phyloP scores from a whole-genome alignment of 2,113 vertebrate genomes.

The Entomyzon cyanotis region DNA sequence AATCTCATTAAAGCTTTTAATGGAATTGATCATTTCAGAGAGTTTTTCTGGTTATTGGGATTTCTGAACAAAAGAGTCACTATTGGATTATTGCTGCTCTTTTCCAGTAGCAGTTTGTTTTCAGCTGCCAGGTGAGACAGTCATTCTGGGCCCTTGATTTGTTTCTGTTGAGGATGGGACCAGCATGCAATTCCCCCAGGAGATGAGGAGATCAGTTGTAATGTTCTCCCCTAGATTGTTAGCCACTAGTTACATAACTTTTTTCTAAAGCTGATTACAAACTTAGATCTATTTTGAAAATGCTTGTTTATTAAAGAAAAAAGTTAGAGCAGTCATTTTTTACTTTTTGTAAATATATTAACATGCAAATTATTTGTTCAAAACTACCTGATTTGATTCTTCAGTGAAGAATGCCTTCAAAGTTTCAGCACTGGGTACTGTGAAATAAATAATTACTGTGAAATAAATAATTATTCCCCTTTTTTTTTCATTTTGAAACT shows the following conservation, averaged over 20 bases:
- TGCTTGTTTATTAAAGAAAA: background rate
- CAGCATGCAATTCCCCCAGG: background rate
- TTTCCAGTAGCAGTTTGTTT: background rate
- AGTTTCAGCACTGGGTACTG: background rate
- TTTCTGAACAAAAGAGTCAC: conserved; percentile 40
- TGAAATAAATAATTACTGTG: background rate
- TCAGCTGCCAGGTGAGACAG: background rate
- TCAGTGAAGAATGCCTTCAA: background rate
- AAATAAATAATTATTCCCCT: background rate
- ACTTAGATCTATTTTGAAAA: background rate
- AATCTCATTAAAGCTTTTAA: conserved; percentile 74
- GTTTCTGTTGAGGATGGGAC: background rate
- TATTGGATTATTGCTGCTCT: conserved; percentile 7
- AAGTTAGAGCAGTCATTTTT: background rate
- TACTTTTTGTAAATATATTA: background rate
- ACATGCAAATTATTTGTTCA: background rate
- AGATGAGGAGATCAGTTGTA: background rate
- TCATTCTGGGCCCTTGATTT: background rate
- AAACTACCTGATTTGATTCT: background rate
- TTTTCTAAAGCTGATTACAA: background rate
- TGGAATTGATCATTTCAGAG: conserved; percentile 69
- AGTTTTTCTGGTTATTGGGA: conserved; percentile 33
- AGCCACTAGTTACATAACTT: background rate
- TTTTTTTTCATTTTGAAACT: background rate
- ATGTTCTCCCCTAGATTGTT: background rate